Percentiles rank a stretch among this genome's conserved stretches.
These are phyloP conservation scores for Tachina grossa DNA, from an alignment of 2,888 invertebrate genomes.

Conservation along the genomic window DNA sequence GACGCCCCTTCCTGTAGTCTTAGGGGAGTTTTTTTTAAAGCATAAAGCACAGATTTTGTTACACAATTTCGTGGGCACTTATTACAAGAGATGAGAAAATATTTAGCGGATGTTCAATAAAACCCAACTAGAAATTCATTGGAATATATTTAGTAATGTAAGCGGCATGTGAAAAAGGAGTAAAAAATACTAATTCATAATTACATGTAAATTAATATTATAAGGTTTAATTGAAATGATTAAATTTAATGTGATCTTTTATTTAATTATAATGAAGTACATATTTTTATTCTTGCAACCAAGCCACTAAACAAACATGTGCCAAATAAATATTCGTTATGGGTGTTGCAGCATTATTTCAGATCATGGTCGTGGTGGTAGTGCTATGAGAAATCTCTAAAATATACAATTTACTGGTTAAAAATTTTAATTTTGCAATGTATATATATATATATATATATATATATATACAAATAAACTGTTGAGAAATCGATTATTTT, in stretches of 20 bases:
- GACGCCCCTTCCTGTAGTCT: conserved; percentile 45
- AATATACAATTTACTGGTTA: no score
- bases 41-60: conserved; percentile 23
- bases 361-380: no score
- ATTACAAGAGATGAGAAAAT: not conserved
- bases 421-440: no score
- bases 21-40: not conserved
- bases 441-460: no score
- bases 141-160: not conserved
- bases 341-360: no score
- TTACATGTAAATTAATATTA: not conserved
- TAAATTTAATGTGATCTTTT: not conserved
- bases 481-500: no score
- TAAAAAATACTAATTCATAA: not conserved
- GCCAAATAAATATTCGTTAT: no score
- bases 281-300: no score
- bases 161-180: not conserved
- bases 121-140: not conserved
- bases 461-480: no score
- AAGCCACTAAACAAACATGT: no score
- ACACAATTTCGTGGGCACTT: not conserved
- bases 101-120: not conserved
- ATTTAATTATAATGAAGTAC: no score
- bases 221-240: not conserved
- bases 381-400: no score